Evolutionary conservation across 2,113 vertebrate species (phyloP).

Genomic region (Pterocles burchelli): DNA sequence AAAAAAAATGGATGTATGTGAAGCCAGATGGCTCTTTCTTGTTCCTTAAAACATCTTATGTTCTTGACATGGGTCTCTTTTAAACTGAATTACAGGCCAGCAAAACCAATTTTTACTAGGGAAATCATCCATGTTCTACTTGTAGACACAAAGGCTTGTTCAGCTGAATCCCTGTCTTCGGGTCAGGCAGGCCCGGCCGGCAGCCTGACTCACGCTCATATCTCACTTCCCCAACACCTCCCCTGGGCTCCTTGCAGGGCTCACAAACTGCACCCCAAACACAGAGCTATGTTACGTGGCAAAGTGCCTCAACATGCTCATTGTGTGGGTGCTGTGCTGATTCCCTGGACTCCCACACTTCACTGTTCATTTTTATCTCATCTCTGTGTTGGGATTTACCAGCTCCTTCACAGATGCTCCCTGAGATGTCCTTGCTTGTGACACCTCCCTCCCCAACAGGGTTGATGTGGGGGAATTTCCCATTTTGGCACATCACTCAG

Average conservation of each 20-base stretch:
- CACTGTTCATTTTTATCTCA: slow-evolving; percentile 41
- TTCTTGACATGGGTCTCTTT: not conserved
- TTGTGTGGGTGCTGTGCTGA: not conserved
- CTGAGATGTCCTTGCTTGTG: not conserved
- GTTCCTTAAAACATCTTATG: not conserved
- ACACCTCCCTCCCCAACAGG: not conserved
- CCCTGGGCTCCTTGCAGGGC: not conserved
- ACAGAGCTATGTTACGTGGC: not conserved
- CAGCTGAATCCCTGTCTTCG: not conserved
- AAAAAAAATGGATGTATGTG: not conserved
- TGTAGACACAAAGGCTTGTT: not conserved
- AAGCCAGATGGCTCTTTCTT: not conserved
- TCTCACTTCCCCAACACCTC: not conserved
- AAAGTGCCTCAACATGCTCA: not conserved
- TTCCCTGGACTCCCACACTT: not conserved
- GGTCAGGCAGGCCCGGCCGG: not conserved
- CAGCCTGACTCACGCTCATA: not conserved
- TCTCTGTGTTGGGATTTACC: not conserved
- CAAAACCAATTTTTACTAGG: not conserved
- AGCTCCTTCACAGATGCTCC: slow-evolving; percentile 15
- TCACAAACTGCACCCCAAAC: not conserved
- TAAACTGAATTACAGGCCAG: not conserved
- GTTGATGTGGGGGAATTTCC: not conserved
- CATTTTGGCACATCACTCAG: not conserved
- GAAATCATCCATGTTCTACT: not conserved